phyloP scores from a whole-genome alignment of 2,113 vertebrate species.

The Charina bottae region DNA sequence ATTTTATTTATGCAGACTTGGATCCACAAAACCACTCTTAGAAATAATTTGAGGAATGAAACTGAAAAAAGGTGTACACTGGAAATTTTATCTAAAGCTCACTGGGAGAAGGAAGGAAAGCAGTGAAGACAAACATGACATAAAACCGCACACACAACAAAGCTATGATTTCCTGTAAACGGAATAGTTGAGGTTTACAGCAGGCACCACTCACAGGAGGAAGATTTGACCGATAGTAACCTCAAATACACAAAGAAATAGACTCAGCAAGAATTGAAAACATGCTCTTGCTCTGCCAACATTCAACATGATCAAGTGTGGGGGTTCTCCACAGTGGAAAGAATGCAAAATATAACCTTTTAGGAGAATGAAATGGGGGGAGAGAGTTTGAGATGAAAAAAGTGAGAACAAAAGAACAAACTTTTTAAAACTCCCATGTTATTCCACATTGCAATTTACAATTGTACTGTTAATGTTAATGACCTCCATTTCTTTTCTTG shows the following conservation, averaged over 20 bases:
- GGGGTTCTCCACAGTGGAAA: accelerated
- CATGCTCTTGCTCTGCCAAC: conserved; percentile 23
- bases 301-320: background rate
- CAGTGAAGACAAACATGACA: accelerated
- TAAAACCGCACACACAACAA: background rate
- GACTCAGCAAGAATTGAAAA: conserved; percentile 19
- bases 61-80: background rate
- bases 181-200: background rate
- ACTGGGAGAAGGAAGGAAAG: background rate
- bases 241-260: conserved; percentile 32
- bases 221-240: conserved; percentile 73
- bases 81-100: background rate
- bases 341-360: background rate
- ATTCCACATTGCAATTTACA: background rate
- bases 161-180: background rate
- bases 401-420: background rate
- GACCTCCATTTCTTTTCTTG: background rate
- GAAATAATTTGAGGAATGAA: background rate
- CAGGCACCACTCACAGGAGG: background rate
- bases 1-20: background rate
- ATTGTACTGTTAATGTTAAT: background rate
- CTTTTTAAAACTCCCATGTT: background rate
- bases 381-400: background rate
- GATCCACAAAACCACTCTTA: background rate
- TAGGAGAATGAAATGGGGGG: background rate